phyloP scores from a whole-genome alignment of 2,888 invertebrate species.

The Gerosis bhagava region DNA sequence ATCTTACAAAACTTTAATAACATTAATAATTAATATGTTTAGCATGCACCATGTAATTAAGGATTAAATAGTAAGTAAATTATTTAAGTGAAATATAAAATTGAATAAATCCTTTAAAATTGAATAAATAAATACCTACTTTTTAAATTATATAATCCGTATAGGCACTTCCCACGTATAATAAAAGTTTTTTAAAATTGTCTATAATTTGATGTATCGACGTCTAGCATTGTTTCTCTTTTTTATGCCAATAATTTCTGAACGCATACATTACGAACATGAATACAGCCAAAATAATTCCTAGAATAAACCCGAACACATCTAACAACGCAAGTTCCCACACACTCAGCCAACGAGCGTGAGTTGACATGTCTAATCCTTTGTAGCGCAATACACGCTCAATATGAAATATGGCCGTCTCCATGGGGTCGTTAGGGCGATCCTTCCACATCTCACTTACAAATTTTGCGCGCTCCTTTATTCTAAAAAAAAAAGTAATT shows the following conservation, averaged over 20 bases:
- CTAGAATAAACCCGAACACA: constrained; percentile 34
- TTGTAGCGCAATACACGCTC: constrained; percentile 45
- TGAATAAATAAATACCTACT: no score
- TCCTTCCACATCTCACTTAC: constrained; percentile 45
- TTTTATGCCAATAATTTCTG: constrained; percentile 7
- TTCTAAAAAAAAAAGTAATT: constrained; percentile 38
- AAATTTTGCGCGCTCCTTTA: constrained; percentile 40
- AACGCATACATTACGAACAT: neutral
- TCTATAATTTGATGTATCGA: no score
- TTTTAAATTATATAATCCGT: no score
- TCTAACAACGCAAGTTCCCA: constrained; percentile 41
- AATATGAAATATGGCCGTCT: constrained; percentile 48
- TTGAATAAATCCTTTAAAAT: no score
- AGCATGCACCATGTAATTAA: no score
- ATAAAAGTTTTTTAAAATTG: no score
- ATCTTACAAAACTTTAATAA: no score
- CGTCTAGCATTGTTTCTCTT: constrained; percentile 11
- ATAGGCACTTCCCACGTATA: no score
- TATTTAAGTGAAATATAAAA: no score
- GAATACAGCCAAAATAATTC: neutral
- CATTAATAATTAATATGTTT: no score
- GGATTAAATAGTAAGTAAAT: no score
- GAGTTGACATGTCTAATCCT: constrained; percentile 43
- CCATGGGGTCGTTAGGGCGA: constrained; percentile 46
- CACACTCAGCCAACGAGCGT: constrained; percentile 37